Evolutionary conservation across 2,797 vertebrate species (phyloP).

Genomic region (Sebastes vulpes): DNA sequence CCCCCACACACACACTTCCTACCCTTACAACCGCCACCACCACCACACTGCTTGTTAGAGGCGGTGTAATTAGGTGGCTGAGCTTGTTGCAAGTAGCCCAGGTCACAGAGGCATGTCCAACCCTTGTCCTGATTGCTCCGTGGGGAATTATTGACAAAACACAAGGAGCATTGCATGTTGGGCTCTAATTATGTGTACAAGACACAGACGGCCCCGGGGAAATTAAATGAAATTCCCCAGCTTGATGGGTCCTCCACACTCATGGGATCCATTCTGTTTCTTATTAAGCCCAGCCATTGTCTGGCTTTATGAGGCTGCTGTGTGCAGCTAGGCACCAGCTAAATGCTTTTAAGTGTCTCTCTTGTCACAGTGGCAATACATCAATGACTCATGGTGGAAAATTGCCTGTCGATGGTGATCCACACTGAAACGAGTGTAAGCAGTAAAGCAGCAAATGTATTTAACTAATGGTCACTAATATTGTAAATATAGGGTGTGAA

Average conservation of each 20-base stretch:
- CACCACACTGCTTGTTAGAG: constrained; percentile 90
- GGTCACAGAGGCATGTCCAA: constrained; percentile 97
- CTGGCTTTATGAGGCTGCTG: constrained; percentile 94
- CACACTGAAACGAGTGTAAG: constrained; percentile 44
- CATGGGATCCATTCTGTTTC: constrained; percentile 94
- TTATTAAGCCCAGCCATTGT: constrained; percentile 97
- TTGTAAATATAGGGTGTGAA: constrained; percentile 63
- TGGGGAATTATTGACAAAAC: constrained; percentile 97
- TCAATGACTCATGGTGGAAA: constrained; percentile 74
- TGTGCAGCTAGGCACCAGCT: constrained; percentile 87
- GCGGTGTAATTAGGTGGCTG: constrained; percentile 93
- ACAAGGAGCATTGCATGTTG: constrained; percentile 93
- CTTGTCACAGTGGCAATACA: constrained; percentile 63
- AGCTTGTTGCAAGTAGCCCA: constrained; percentile 92
- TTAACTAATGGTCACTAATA: constrained; percentile 57
- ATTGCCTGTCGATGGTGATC: constrained; percentile 69
- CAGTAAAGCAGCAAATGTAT: constrained; percentile 58
- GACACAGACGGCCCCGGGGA: constrained; percentile 94
- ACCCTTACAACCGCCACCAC: constrained; percentile 48
- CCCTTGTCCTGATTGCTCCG: constrained; percentile 97
- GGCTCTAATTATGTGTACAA: constrained; percentile 99
- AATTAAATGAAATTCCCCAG: constrained; percentile 99
- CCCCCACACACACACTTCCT: constrained; percentile 16
- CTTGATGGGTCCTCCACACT: constrained; percentile 92
- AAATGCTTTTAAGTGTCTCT: constrained; percentile 79